Evolutionary conservation across 2,797 vertebrate species (phyloP), one percentile per base, ranked within the genome.

Genomic region (Meda fulgida): DNA sequence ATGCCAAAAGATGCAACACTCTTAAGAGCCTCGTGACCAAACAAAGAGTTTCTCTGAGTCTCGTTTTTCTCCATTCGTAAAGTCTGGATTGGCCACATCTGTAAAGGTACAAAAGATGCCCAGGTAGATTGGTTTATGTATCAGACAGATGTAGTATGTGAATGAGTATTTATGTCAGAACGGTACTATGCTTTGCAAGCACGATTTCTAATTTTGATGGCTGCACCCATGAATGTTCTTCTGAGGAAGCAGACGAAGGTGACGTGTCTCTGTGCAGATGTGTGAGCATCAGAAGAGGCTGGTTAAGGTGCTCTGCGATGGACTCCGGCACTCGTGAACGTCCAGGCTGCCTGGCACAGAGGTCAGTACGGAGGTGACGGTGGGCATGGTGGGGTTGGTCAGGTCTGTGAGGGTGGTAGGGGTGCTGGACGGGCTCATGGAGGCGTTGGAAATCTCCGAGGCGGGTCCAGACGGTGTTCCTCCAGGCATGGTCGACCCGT

Each of bases 361-460:
- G 91, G 95, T 97, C 93, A 99, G 94, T 91, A 99, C 97, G 0
- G 98, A 97, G 78, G 98, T 99, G 93, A 99, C 97, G 51, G 98
- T 98, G 92, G 98, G 98, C 97, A 99, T 98, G 86, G 97, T 97
- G 85, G 98, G 98, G 87, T 99, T 99, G 84, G 97, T 99, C 93
- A 99, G 96, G 97, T 99, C 98, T 88, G 98, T 99, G 91, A 99
- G 93, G 89, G 98, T 99, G 89, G 98, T 99, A 89, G 98, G 97
- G 60, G 98, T 99, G 94, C 96, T 97, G 89, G 98, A 98, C n/a
- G 98, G 98, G 90, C 98, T 99, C 95, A 99, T 97, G 87, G 98
- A 99, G 89, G 97, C 96, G 43, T 99, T 99, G 91, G 98, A 99
- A 89, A 99, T 97, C 93, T 99, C 98, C 0, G 98, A 99, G 80